Base-by-base conservation (phyloP, 2,797 vertebrate species). In the Columba guinea region DNA sequence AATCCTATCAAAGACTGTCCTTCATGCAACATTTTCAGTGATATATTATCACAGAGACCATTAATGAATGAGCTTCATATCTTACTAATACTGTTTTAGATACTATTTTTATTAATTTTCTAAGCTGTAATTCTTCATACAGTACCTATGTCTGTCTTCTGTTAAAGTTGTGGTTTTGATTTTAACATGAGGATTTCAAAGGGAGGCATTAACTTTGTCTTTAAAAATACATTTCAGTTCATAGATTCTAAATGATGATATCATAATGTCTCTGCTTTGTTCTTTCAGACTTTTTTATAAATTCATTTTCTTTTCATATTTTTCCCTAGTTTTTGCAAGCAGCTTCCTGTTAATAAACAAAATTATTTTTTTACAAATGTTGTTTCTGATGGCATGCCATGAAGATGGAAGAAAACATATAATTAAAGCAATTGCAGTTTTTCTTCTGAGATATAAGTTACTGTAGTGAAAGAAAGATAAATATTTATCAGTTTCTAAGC, bases 1-100 rank as follows among this genome's bases (percentile, higher is more conserved):
- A 98, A 98, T 99, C 98, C 98, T 98, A 98, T 99, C 98, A 98
- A 98, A 98, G 98, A 97, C 98, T 98, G 98, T 98, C 99, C 98
- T 99, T 99, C 98, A 98, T 98, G 98, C 98, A 98, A 98, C 98
- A 98, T 98, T 98, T 98, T 98, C 98, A 98, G 97, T 99, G 98
- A 99, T 98, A 98, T 98, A 99, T 99, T 98, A 99, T 98, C 98
- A 98, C 95, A 98, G 97, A 98, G 92, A 96, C 97, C 62, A 93
- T 98, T 99, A 99, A 99, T 99, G 98, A 99, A 98, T 98, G 98
- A 98, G 98, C 97, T 98, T 98, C 98, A 98, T 98, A 98, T 98
- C 98, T 98, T 98, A 98, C 98, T 99, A 98, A 99, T 98, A 98
- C 98, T 98, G 97, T 98, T 99, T 99, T 98, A 98, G 98, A 98